These are phyloP conservation scores for Dryas iulia DNA, from an alignment of 1,140 invertebrate species.

Conservation along the genomic window DNA sequence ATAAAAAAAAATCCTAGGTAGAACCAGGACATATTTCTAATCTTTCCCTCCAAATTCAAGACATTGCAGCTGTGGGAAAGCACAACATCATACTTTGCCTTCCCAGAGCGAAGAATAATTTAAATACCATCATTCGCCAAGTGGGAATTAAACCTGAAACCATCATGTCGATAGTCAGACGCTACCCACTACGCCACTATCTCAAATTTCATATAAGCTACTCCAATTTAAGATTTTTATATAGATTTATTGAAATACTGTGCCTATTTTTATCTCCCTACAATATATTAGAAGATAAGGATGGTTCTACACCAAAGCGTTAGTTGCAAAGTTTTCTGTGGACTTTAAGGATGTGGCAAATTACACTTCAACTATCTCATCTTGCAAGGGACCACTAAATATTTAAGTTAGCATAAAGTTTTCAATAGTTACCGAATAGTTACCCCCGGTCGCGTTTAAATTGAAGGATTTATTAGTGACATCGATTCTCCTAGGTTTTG, in stretches of 20 bases:
- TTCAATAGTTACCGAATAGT: conserved; percentile 31
- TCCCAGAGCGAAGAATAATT: too few relatives aligned
- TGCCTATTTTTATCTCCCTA: neutral
- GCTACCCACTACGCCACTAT: too few relatives aligned
- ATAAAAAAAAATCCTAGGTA: too few relatives aligned
- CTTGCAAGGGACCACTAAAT: conserved; percentile 22
- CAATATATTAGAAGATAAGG: neutral
- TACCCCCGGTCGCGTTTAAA: conserved; percentile 21
- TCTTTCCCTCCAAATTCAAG: too few relatives aligned
- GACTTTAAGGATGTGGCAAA: conserved; percentile 1
- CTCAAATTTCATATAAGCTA: too few relatives aligned
- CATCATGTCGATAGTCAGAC: too few relatives aligned
- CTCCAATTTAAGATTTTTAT: neutral
- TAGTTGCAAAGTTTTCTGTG: neutral
- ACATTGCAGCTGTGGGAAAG: too few relatives aligned
- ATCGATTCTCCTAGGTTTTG: conserved; percentile 22
- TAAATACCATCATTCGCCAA: too few relatives aligned
- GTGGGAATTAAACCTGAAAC: too few relatives aligned
- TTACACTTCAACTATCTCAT: conserved; percentile 8
- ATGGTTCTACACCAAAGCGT: neutral
- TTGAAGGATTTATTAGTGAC: conserved; percentile 27
- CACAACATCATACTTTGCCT: too few relatives aligned
- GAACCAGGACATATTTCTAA: too few relatives aligned
- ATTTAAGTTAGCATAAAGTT: conserved; percentile 22
- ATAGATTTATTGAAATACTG: too few relatives aligned